A percentile compares a stretch with the other conserved stretches of the same genome.
These are phyloP conservation scores for Phocoena sinus DNA, from an alignment of 2,113 vertebrate genomes.

Conservation along the genomic window DNA sequence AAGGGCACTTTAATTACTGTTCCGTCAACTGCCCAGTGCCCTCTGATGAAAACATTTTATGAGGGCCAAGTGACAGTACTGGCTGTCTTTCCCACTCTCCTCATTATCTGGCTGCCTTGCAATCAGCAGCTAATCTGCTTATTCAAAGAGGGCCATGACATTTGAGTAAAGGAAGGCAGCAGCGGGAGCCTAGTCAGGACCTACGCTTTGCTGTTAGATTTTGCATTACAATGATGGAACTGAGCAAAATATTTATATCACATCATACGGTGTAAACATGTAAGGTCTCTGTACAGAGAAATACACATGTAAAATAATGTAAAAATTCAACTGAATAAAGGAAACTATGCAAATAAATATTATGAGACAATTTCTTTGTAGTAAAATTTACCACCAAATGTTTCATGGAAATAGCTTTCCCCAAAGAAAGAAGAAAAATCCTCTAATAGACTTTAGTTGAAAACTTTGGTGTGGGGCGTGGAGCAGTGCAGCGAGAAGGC, in stretches of 20 bases:
- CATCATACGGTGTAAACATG: conserved; percentile 90
- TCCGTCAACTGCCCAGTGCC: background rate
- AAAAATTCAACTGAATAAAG: conserved; percentile 86
- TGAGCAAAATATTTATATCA: conserved; percentile 91
- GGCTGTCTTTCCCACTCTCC: background rate
- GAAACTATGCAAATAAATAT: conserved; percentile 80
- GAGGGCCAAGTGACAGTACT: background rate
- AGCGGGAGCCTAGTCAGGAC: background rate
- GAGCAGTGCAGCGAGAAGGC: no score
- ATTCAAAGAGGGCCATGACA: background rate
- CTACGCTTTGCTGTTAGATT: background rate
- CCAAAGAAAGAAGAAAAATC: background rate
- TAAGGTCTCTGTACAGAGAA: conserved; percentile 92
- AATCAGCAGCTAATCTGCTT: no score
- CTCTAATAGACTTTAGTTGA: background rate
- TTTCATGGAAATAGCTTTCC: background rate
- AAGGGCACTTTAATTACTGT: background rate
- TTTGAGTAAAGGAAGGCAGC: background rate
- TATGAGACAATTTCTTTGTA: conserved; percentile 74
- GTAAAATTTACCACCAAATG: background rate
- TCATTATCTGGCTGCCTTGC: no score
- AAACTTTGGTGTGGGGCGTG: background rate
- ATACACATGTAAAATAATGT: conserved; percentile 94
- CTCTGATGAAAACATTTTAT: background rate
- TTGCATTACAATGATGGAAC: background rate